phyloP scores from a whole-genome alignment of 2,888 invertebrate species.

The Cephus spinipes region DNA sequence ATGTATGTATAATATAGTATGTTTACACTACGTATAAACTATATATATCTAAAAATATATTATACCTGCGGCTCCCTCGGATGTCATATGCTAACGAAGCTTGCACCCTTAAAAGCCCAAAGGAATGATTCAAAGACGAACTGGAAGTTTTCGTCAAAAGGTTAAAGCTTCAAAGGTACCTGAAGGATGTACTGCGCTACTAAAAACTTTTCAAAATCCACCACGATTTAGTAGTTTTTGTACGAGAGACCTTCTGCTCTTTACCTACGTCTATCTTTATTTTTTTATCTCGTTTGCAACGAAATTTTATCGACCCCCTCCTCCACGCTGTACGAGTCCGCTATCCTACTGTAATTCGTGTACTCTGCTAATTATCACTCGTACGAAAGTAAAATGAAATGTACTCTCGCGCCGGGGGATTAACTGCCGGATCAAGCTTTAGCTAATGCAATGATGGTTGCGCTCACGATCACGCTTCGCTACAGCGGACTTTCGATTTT shows the following conservation, averaged over 20 bases:
- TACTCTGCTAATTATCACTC: not conserved
- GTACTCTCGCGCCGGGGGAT: not conserved
- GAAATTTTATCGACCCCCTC: no score
- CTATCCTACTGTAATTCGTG: not conserved
- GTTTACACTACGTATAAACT: not conserved
- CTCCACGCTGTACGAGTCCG: not conserved
- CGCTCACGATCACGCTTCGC: not conserved
- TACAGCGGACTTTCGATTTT: conserved; percentile 19
- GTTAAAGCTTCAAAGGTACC: not conserved
- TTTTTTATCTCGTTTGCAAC: not conserved
- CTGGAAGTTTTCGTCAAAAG: conserved; percentile 13
- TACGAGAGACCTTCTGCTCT: not conserved
- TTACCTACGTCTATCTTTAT: not conserved
- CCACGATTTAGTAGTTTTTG: not conserved
- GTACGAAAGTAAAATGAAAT: not conserved
- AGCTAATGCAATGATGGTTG: not conserved
- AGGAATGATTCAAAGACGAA: conserved; percentile 21
- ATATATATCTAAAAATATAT: not conserved
- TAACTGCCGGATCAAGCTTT: not conserved
- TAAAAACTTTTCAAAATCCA: not conserved
- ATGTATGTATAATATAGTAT: not conserved
- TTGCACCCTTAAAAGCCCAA: conserved; percentile 21
- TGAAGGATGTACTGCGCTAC: not conserved
- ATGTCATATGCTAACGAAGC: conserved; percentile 39
- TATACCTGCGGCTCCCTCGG: conserved; percentile 17